These are phyloP conservation scores for Chaetodon trifasciatus DNA, from an alignment of 2,797 vertebrate species.

Conservation along the genomic window DNA sequence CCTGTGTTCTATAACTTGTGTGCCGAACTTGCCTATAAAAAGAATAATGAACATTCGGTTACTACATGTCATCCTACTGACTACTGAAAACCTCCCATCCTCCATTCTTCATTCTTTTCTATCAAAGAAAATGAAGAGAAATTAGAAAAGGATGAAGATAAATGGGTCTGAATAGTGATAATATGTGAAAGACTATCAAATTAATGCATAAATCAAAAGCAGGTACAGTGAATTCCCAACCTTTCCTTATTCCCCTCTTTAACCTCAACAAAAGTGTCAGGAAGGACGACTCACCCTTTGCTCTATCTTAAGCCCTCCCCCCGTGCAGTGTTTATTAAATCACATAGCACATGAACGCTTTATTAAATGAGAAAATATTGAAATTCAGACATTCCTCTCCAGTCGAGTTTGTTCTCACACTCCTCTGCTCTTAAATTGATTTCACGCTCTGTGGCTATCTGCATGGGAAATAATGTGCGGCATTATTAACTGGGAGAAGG, in stretches of 20 bases:
- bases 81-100: background rate
- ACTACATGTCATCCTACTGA: background rate
- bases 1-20: conserved; percentile 23
- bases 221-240: background rate
- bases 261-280: conserved; percentile 14
- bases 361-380: conserved; percentile 79
- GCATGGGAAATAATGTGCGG: conserved; percentile 79
- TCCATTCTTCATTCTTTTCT: background rate
- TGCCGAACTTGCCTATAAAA: conserved; percentile 25
- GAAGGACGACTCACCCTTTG: conserved; percentile 9
- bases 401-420: conserved; percentile 76
- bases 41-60: background rate
- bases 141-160: background rate
- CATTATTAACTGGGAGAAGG: conserved; percentile 76
- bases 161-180: background rate
- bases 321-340: conserved; percentile 75
- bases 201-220: conserved; percentile 1
- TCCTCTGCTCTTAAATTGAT: conserved; percentile 81
- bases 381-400: conserved; percentile 76
- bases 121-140: background rate
- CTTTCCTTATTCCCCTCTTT: background rate
- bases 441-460: conserved; percentile 81
- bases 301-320: conserved; percentile 24
- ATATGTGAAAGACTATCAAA: background rate
- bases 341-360: conserved; percentile 66